Base-by-base conservation (phyloP, 2,888 invertebrate genomes). In the Pollenia labialis region DNA sequence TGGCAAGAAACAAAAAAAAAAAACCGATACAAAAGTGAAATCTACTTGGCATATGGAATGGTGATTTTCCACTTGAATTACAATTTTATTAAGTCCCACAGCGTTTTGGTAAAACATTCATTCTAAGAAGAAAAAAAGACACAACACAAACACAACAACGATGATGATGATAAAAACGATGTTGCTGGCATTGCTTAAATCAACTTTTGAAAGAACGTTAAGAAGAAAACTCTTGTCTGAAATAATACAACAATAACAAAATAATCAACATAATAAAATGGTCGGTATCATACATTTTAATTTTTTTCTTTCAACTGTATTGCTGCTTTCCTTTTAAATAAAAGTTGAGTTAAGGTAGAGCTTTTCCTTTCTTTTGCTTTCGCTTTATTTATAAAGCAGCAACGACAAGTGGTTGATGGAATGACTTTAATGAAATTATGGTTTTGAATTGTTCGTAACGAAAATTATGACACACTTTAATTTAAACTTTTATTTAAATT, bases 241-340 rank as follows among this genome's bases (percentile, higher is more conserved):
- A 62, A 69, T 50, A 12, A 68, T 4, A 44, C 71, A 52, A 77
- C 72, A 85, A 81, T 72, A 82, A 75, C 46, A 81, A 81, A 60
- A 83, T 80, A 83, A 83, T 86, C 86, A 76, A 66, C 76, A 83
- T 83, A 83, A 83, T 83, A 81, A 87, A 87, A 81, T 11, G 76
- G 76, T 72, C 68, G 58, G 76, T 68, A 54, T 66, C 72, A 83
- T 79, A 76, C 66, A 86, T 16, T 64, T 72, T 6, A 32, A 18
- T 14, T 52, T n/a, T 54, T 44, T 16, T 32, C 32, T 77, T 81
- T 64, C 8, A 6, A 32, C 6, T 18, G 10, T 71, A 58, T 50
- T 14, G 14, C 58, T 46, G 60, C 6, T 4, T 32, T 32, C 11
- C 11, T 48, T 58, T 76, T 44, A 44, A 71, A 68, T 40, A 16